Conservation (phyloP, 2,888 invertebrate species). For the Ethmia dodecea region DNA sequence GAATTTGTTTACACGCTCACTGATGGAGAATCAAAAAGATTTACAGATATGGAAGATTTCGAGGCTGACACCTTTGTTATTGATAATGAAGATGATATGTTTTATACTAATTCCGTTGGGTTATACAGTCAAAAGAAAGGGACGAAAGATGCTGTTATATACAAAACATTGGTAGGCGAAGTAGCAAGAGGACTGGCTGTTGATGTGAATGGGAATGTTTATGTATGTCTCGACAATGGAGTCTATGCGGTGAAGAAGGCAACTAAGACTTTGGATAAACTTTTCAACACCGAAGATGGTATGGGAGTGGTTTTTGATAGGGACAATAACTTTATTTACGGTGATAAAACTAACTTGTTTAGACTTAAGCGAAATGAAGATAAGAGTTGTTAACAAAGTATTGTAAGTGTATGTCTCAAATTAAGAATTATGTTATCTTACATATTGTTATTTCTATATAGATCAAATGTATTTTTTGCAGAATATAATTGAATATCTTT, state of each 20-base stretch:
- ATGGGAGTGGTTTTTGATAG: constrained; percentile 57
- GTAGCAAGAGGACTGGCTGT: too few species aligned
- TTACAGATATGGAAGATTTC: constrained; percentile 51
- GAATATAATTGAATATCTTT: not conserved
- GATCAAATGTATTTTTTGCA: not conserved
- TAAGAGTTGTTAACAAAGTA: constrained; percentile 32
- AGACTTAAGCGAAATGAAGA: constrained; percentile 30
- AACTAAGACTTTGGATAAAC: constrained; percentile 27
- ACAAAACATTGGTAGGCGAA: not conserved
- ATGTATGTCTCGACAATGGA: constrained; percentile 42
- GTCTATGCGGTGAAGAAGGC: constrained; percentile 40
- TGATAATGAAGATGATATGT: constrained; percentile 42
- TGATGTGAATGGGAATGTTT: constrained; percentile 41
- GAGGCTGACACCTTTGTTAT: constrained; percentile 54
- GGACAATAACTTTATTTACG: constrained; percentile 50
- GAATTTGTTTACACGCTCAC: constrained; percentile 43
- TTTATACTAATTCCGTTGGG: constrained; percentile 50
- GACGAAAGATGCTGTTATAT: constrained; percentile 30
- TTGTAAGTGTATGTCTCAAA: not conserved
- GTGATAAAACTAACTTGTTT: constrained; percentile 36
- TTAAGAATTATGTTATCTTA: not conserved
- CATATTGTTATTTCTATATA: too few species aligned
- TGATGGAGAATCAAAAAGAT: constrained; percentile 34
- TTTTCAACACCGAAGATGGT: constrained; percentile 38
- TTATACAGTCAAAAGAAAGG: constrained; percentile 47